Conservation (phyloP, 2,113 vertebrate genomes). For the Scortum barcoo region DNA sequence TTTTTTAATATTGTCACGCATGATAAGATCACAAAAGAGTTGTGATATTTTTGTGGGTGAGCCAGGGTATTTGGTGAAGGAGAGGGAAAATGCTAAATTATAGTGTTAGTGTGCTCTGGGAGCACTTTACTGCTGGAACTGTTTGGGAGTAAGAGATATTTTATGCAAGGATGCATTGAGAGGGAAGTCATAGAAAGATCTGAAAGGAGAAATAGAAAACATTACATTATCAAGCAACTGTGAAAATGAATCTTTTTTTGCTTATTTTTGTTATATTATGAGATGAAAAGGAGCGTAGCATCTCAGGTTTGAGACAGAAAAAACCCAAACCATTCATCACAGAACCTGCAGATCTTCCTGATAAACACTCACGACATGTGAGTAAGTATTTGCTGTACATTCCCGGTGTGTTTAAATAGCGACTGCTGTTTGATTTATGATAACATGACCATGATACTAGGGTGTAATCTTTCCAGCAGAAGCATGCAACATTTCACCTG, state of each 20-base stretch:
- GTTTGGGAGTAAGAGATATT: conserved; percentile 4
- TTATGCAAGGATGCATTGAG: background rate
- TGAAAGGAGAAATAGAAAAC: background rate
- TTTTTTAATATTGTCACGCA: conserved; percentile 71
- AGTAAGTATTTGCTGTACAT: conserved; percentile 32
- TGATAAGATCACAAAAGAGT: conserved; percentile 84
- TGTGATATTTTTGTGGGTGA: conserved; percentile 49
- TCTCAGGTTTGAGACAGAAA: conserved; percentile 31
- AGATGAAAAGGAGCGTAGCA: too few relatives aligned
- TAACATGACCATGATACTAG: conserved; percentile 42
- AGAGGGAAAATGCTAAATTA: conserved; percentile 51
- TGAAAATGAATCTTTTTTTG: background rate
- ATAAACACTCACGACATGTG: conserved; percentile 9
- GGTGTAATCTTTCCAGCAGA: conserved; percentile 57
- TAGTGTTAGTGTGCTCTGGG: conserved; percentile 37
- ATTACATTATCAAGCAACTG: conserved; percentile 5
- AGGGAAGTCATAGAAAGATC: conserved; percentile 12
- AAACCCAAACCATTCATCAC: background rate
- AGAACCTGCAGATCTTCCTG: conserved; percentile 3
- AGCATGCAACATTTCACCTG: conserved; percentile 65
- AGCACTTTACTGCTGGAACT: conserved; percentile 18
- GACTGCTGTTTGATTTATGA: conserved; percentile 50
- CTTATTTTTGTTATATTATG: background rate
- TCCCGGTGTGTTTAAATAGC: conserved; percentile 38
- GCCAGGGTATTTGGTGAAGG: conserved; percentile 50